Percentiles rank a stretch among this genome's conserved stretches.
These are phyloP conservation scores for Anthopleura xanthogrammica DNA, from an alignment of 92 coral and sea anemone species.

Conservation along the genomic window DNA sequence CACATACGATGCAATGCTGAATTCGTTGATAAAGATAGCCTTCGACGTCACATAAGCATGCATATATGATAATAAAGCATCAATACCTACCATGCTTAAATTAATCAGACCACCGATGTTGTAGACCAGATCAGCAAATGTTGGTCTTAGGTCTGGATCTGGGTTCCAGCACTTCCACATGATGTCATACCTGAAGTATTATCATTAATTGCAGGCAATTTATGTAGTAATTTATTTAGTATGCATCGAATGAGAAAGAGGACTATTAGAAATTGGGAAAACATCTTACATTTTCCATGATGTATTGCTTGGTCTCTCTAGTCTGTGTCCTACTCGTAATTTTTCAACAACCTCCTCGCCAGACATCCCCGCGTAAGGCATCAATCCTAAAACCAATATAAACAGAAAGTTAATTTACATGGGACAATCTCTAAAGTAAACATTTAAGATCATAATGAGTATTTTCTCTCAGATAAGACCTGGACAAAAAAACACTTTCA, in stretches of 20 bases:
- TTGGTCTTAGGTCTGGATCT: constrained; percentile 57
- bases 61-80: background rate
- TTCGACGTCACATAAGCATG: too few relatives aligned
- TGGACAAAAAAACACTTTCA: too few relatives aligned
- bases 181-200: constrained; percentile 41
- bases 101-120: constrained; percentile 27
- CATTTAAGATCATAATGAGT: too few relatives aligned
- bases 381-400: background rate
- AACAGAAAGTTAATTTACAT: too few relatives aligned
- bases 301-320: background rate
- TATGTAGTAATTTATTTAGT: too few relatives aligned
- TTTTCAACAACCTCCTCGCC: background rate
- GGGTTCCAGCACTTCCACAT: constrained; percentile 66
- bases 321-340: background rate
- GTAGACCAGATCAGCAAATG: constrained; percentile 39
- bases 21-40: too few relatives aligned
- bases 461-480: too few relatives aligned
- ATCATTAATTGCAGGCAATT: background rate
- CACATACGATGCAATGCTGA: too few relatives aligned
- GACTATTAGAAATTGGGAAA: background rate
- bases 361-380: background rate
- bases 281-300: background rate
- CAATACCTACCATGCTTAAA: background rate
- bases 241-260: too few relatives aligned
- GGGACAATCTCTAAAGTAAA: too few relatives aligned